phyloP scores from a whole-genome alignment of 2,888 invertebrate species.

The Chrysodeixis includens region DNA sequence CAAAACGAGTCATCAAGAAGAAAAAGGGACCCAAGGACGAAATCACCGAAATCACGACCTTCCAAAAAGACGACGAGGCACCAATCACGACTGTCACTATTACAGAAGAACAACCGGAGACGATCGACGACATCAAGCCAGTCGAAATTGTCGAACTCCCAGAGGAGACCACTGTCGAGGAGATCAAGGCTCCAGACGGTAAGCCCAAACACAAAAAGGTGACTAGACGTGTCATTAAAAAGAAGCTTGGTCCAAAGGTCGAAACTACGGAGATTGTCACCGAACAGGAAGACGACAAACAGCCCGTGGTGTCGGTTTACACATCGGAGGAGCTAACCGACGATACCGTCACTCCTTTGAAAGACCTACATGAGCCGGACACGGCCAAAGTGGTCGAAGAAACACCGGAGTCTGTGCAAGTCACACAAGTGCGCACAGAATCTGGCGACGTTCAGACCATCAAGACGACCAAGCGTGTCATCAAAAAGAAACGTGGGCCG shows the following conservation, averaged over 20 bases:
- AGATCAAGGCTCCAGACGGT: conserved; percentile 40
- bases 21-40: neutral
- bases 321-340: conserved; percentile 70
- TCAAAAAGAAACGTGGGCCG: conserved; percentile 69
- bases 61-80: conserved; percentile 46
- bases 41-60: conserved; percentile 16
- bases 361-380: conserved; percentile 36
- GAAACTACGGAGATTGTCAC: conserved; percentile 71
- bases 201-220: conserved; percentile 50
- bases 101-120: conserved; percentile 61
- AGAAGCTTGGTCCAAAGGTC: conserved; percentile 62
- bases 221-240: conserved; percentile 76
- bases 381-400: conserved; percentile 63
- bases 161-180: conserved; percentile 30
- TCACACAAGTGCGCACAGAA: conserved; percentile 51
- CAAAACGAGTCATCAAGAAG: neutral
- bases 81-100: conserved; percentile 40
- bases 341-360: conserved; percentile 53
- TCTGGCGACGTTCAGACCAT: conserved; percentile 71
- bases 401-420: conserved; percentile 38
- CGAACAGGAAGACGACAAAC: conserved; percentile 79
- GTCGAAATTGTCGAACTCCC: neutral
- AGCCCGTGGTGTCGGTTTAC: conserved; percentile 77
- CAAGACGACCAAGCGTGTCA: conserved; percentile 61
- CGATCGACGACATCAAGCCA: neutral